These are phyloP conservation scores for Phthorimaea operculella DNA, from an alignment of 1,140 invertebrate species.

Conservation along the genomic window DNA sequence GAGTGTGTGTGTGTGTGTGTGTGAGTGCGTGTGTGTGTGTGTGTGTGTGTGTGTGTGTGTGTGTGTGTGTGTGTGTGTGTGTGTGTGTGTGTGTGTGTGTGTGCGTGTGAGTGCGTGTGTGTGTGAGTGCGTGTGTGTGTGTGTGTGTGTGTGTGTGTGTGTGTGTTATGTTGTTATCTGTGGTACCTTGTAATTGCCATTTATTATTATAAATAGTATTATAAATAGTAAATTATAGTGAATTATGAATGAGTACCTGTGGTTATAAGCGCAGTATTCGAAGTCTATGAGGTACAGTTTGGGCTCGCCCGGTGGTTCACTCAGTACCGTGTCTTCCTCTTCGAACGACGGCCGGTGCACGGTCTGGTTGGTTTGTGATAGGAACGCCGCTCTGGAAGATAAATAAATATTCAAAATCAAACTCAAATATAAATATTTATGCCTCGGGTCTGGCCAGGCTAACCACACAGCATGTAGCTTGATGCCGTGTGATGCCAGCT, in stretches of 20 bases:
- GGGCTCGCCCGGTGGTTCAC: slow-evolving; percentile 62
- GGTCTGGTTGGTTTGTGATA: too few relatives aligned
- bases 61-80: slow-evolving; percentile 1
- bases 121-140: slow-evolving; percentile 2
- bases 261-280: slow-evolving; percentile 95
- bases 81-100: slow-evolving; percentile 5
- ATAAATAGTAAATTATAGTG: too few relatives aligned
- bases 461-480: too few relatives aligned
- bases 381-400: background rate
- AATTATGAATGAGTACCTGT: too few relatives aligned
- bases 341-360: slow-evolving; percentile 22
- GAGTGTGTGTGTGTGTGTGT: slow-evolving; percentile 1
- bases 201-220: too few relatives aligned
- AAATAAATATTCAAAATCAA: too few relatives aligned
- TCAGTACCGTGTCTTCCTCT: slow-evolving; percentile 45
- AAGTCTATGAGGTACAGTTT: slow-evolving; percentile 88
- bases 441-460: too few relatives aligned
- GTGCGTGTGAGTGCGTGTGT: background rate
- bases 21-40: background rate
- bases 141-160: too few relatives aligned
- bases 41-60: slow-evolving; percentile 2
- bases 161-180: too few relatives aligned
- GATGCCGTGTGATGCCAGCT: too few relatives aligned
- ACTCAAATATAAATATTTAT: too few relatives aligned
- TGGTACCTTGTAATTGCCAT: background rate